Evolutionary conservation across 2,113 vertebrate species (phyloP).

Genomic region (Chaetura pelagica): DNA sequence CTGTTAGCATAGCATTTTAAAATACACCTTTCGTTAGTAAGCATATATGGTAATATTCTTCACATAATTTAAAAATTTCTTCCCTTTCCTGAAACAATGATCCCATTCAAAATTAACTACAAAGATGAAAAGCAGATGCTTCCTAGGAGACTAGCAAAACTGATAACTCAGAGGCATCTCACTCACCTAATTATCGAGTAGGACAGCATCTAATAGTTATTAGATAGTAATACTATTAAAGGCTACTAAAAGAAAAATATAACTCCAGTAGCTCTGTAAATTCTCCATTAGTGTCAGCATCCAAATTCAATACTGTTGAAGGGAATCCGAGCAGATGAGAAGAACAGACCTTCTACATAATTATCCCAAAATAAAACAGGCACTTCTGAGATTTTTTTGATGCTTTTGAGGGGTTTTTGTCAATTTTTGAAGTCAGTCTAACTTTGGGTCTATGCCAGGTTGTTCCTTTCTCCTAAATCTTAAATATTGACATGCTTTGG

Average conservation of each 20-base stretch:
- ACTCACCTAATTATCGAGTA: not conserved
- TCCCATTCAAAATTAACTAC: not conserved
- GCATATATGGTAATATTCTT: not conserved
- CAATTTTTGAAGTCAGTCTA: not conserved
- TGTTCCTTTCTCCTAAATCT: not conserved
- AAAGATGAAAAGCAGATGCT: constrained; percentile 27
- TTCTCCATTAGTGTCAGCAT: not conserved
- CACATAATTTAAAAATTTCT: not conserved
- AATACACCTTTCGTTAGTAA: not conserved
- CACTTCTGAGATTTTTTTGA: not conserved
- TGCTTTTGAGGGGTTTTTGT: not conserved
- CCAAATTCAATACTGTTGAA: not conserved
- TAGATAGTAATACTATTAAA: constrained; percentile 38
- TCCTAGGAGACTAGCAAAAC: not conserved
- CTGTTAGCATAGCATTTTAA: not conserved
- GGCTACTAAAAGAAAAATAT: not conserved
- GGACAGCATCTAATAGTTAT: not conserved
- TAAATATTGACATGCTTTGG: not conserved
- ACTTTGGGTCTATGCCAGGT: not conserved
- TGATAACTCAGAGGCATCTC: not conserved
- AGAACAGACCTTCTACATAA: not conserved
- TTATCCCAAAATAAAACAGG: not conserved
- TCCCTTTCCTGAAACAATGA: constrained; percentile 14
- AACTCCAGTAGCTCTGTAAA: not conserved
- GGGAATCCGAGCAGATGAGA: not conserved